Conservation (phyloP, 2,113 vertebrate genomes). For the Myotis lucifugus region DNA sequence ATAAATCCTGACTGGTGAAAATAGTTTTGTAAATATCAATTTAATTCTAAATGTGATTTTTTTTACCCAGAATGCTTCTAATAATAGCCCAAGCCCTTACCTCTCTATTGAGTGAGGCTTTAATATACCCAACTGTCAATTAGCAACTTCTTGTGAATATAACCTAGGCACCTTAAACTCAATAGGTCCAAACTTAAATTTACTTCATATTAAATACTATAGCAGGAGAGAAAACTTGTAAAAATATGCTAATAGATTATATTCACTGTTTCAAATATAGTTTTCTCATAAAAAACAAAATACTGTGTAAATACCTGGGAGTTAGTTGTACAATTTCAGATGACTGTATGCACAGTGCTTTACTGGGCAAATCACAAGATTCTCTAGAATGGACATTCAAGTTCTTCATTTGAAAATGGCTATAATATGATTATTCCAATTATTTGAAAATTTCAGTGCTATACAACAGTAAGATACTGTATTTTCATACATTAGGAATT, state of each 20-base stretch:
- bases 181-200: not conserved
- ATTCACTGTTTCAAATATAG: not conserved
- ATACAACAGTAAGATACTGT: not conserved
- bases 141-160: not conserved
- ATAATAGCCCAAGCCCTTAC: not conserved
- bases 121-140: not conserved
- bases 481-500: not conserved
- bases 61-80: not conserved
- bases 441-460: not conserved
- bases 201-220: not conserved
- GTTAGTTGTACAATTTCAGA: not conserved
- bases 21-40: not conserved
- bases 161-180: not conserved
- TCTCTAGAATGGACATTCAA: not conserved
- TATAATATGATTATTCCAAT: not conserved
- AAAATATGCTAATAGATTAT: not conserved
- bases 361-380: not conserved
- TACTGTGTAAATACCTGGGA: not conserved
- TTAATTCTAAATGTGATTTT: not conserved
- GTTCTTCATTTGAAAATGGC: slow-evolving; percentile 1
- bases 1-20: not conserved
- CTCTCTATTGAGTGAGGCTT: not conserved
- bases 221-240: not conserved
- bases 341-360: not conserved
- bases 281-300: not conserved